Base-by-base conservation (phyloP, 2,797 vertebrate species). In the Liparis tanakae region DNA sequence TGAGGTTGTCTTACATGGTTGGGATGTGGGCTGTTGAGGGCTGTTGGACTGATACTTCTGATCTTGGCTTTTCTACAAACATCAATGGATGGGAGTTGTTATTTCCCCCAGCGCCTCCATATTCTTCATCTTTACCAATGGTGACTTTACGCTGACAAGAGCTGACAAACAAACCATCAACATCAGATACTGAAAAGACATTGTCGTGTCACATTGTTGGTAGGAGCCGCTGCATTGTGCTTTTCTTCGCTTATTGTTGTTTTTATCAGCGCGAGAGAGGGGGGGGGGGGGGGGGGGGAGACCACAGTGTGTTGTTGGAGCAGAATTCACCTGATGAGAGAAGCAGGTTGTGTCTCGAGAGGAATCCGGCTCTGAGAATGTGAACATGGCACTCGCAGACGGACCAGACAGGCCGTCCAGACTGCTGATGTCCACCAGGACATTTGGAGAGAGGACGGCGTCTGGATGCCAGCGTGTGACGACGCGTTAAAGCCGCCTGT, bases 391-490 rank as follows among this genome's bases (percentile, higher is more conserved):
- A 63, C 57, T 81, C 80, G 60, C 58, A 64, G 36, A 56, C 46
- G 7, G 54, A 17, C 22, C 70, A 73, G 70, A 63, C 66, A 64
- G 72, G 68, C 59, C 7, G 57, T 30, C 25, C 25, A 9, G 5
- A 78, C 81, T 77, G 81, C 76, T 74, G 75, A 84, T 83, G 87
- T 89, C 85, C 84, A 78, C 58, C 72, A 89, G 86, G 80, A 76
- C 67, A 79, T 87, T 81, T 90, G 76, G 74, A 85, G 70, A 66
- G 73, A 84, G 84, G 84, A 82, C 80, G 46, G 73, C 18, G 10
- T 70, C 73, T 85, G 76, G 44, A 20, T 74, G 69, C 81, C 87
- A 86, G 85, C 85, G 54, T 80, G 80, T 88, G 76, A 85, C 68
- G 43, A 74, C 85, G 88, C 66, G 68, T 89, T 90, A 83, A 70